Evolutionary conservation across 2,888 invertebrate genomes (phyloP).

Genomic region (Syrphus vitripennis): DNA sequence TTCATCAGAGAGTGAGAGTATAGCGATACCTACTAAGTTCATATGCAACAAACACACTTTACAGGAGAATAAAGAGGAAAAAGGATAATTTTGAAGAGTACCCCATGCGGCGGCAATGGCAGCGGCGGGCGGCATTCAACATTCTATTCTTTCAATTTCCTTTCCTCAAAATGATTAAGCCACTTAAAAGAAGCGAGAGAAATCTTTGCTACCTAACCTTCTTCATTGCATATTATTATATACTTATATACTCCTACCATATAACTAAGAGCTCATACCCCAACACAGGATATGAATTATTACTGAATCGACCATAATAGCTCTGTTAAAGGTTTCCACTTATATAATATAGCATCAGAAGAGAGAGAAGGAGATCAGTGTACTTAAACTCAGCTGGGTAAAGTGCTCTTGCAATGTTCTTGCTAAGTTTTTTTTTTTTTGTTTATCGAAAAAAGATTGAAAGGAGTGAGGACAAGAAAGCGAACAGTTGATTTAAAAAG

Average conservation of each 20-base stretch:
- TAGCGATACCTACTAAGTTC: slow-evolving; percentile 24
- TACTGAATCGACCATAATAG: slow-evolving; percentile 68
- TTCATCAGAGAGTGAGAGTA: neutral
- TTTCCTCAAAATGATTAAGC: slow-evolving; percentile 36
- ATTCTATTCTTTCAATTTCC: slow-evolving; percentile 30
- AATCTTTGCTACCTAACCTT: slow-evolving; percentile 9
- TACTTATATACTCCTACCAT: neutral
- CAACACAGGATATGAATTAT: slow-evolving; percentile 64
- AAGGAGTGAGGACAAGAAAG: slow-evolving; percentile 5
- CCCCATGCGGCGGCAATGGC: neutral
- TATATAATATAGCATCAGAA: too few relatives aligned
- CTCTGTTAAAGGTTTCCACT: slow-evolving; percentile 60
- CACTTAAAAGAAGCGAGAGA: slow-evolving; percentile 27
- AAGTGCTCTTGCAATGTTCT: slow-evolving; percentile 23
- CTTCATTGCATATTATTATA: neutral
- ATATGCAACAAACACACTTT: slow-evolving; percentile 12
- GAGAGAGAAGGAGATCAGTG: slow-evolving; percentile 48
- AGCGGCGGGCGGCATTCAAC: neutral
- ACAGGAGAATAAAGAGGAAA: neutral
- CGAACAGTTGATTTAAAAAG: neutral
- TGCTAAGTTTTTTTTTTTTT: neutral
- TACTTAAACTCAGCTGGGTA: slow-evolving; percentile 60
- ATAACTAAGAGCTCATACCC: neutral
- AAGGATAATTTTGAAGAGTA: slow-evolving; percentile 14
- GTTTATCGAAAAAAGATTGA: neutral